Evolutionary conservation across 2,797 vertebrate genomes (phyloP), one percentile per base, ranked within the genome.

Genomic region (Borostomias antarcticus): DNA sequence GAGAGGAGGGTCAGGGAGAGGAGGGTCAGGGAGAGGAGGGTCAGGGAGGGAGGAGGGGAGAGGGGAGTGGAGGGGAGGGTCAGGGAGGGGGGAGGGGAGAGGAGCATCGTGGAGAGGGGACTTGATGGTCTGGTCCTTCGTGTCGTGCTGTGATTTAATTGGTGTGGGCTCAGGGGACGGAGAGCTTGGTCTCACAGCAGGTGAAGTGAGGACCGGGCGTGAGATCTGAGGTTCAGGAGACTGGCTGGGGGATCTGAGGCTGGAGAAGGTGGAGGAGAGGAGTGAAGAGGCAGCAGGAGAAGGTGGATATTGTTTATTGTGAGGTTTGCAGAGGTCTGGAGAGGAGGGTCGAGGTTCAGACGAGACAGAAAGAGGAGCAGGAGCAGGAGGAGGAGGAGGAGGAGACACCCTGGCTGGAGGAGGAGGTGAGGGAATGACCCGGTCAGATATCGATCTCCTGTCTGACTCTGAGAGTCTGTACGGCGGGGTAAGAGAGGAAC

Each of bases 351-450:
- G 62, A 66, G 63, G 48, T 0, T 15, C 13, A 45, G 40, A 5
- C 4, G 4, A 17, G n/a, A 17, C 3, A 43, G 40, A 17, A 43
- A 5, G 40, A 43, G 40, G 1, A 35, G 35, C 15, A 33, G 43
- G 13, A 43, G 48, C 2, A 69, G 63, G 2, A 5, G 40, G 19
- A 21, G 9, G 2, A 35, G n/a, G n/a, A n/a, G n/a, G n/a, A n/a
- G n/a, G 35, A 37, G 35, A 37, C 8, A 37, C 7, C 9, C 7
- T 7, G 9, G 1, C 40, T n/a, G 15, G 3, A 45, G 52, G 37
- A 3, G 78, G 73, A 13, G 30, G 23, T 57, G 25, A 63, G 13
- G 85, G 86, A 58, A 64, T 48, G 23, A 71, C 74, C n/a, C 56
- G 75, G 66, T 78, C 68, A 71, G 58, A 73, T 50, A 62, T 58